Conservation (phyloP, 30 jellyfish, hydroid and myxozoan species). For the Clytia hemisphaerica region DNA sequence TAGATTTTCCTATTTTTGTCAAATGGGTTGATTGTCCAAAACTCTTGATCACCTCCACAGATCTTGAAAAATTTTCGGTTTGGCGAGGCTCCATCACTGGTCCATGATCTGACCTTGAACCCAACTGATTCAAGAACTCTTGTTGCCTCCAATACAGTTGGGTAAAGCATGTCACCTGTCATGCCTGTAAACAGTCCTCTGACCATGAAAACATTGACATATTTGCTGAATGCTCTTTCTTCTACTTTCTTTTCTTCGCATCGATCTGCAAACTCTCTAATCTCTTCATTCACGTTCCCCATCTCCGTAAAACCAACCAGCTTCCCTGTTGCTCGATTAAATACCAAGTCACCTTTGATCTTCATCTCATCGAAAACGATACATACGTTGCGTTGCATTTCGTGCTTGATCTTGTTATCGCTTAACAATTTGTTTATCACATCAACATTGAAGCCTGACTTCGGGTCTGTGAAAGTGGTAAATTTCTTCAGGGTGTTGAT, state of each 20-base stretch:
- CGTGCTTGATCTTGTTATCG: constrained; percentile 8
- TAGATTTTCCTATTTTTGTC: constrained; percentile 13
- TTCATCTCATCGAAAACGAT: constrained; percentile 24
- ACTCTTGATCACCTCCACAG: no score
- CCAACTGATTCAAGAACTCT: constrained; percentile 17
- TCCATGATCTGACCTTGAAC: background rate
- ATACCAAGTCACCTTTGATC: constrained; percentile 18
- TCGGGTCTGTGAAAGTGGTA: constrained; percentile 16
- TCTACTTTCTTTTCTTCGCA: background rate
- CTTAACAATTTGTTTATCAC: background rate
- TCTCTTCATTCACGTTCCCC: constrained; percentile 26
- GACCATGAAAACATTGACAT: constrained; percentile 23
- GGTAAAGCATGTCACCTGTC: background rate
- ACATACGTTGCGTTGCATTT: constrained; percentile 6
- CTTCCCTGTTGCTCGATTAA: constrained; percentile 20
- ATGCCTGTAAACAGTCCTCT: constrained; percentile 21
- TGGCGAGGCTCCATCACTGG: constrained; percentile 29
- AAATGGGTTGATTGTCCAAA: no score
- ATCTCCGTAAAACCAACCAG: constrained; percentile 33
- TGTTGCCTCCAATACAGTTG: constrained; percentile 8
- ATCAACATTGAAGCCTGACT: constrained; percentile 3
- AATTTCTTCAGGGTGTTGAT: constrained; percentile 6
- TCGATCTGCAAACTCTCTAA: background rate
- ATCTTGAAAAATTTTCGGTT: constrained; percentile 12
- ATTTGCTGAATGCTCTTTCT: constrained; percentile 8